Base-by-base conservation (phyloP, 2,888 invertebrate species). In the Pseudococcus jackbeardsleyi region DNA sequence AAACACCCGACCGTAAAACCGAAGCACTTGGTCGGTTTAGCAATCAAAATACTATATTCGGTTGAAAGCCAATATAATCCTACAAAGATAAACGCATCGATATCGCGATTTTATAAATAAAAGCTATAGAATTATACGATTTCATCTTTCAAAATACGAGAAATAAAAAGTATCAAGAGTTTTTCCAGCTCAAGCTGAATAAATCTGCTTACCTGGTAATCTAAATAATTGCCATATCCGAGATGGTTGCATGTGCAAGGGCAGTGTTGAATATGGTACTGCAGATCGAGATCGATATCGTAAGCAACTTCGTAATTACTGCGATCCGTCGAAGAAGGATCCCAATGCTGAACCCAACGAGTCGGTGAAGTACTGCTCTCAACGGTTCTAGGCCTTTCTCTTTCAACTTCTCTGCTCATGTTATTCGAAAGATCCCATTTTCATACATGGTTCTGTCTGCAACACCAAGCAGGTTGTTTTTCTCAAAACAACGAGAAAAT, bases 191-290 rank as follows among this genome's bases (percentile, higher is more conserved):
- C n/a, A 33, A 3, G 54, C 42, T 79, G 42, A 50, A 72, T 15
- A 50, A 50, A 50, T 68, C 68, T 8, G 17, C 46, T 92, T 92
- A 96, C 95, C 95, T 96, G 96, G 93, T 96, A 96, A 93, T 96
- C 96, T 95, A 96, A 95, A 92, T 95, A 96, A 93, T 97, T 97
- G 91, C 97, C 97, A 93, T 96, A 96, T 92, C 97, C 97, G 95
- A 97, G 96, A 93, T 97, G 97, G 93, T 96, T 96, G 94, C 97
- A 97, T 91, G 96, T 95, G 93, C 97, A 97, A 91, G 96, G 95
- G 93, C 97, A 97, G 92, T 94, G 95, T 92, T 96, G 95, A 92
- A 97, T 96, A 93, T 97, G 97, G 92, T 95, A 94, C 92, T 96
- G 94, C 92, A 97, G 94, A 93, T 97, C 96, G 91, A 96, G 94